Evolutionary conservation across 2,113 vertebrate species (phyloP).

Genomic region (Daphoenositta chrysoptera): DNA sequence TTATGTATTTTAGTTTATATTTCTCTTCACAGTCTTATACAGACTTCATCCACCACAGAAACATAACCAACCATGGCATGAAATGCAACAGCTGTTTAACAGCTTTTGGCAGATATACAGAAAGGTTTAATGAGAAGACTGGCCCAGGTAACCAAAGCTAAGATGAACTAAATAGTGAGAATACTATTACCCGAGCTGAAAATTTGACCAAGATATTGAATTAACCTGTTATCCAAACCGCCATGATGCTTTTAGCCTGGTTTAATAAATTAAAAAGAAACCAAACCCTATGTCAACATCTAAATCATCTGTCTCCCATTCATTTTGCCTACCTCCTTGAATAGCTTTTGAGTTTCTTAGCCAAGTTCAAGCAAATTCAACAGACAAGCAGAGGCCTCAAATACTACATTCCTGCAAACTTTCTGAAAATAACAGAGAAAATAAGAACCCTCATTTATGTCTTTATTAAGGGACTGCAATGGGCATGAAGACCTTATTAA

Average conservation of each 20-base stretch:
- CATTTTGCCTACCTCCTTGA: not conserved
- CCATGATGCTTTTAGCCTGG: not conserved
- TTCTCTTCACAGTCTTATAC: not conserved
- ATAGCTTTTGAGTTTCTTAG: not conserved
- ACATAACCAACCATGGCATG: not conserved
- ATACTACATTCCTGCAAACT: not conserved
- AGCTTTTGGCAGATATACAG: not conserved
- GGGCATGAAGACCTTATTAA: not conserved
- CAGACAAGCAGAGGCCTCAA: not conserved
- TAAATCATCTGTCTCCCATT: not conserved
- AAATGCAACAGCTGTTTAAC: not conserved
- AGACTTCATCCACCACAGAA: not conserved
- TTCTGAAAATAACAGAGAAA: not conserved
- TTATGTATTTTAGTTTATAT: not conserved
- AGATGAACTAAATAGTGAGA: constrained; percentile 20
- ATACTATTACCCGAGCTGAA: not conserved
- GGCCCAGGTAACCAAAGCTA: not conserved
- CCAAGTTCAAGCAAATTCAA: not conserved
- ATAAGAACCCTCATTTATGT: not conserved
- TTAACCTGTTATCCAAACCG: not conserved
- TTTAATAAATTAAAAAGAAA: not conserved
- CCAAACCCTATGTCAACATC: not conserved
- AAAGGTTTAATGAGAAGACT: not conserved
- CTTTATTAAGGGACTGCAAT: not conserved
- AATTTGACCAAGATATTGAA: constrained; percentile 25